Percentiles rank a stretch among this genome's conserved stretches.
Conservation (phyloP, 2,113 vertebrate species). For the Marcusenius ussheri region DNA sequence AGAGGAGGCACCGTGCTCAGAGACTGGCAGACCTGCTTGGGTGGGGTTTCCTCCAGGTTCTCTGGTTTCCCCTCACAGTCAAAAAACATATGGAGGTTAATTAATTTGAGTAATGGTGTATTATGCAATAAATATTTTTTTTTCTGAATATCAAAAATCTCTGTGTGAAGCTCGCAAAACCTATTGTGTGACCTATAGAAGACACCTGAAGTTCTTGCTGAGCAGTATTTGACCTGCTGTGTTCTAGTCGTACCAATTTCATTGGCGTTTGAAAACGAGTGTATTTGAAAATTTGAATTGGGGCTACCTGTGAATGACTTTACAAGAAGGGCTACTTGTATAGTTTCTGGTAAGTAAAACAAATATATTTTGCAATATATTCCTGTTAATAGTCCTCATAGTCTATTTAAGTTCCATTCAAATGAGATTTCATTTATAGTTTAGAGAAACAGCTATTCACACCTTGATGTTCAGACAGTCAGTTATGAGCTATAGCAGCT, state of each 20-base stretch:
- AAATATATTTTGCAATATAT: neutral
- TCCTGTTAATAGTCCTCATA: neutral
- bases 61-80: too few species aligned
- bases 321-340: neutral
- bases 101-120: neutral
- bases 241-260: neutral
- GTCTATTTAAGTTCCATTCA: neutral
- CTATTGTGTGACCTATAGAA: neutral
- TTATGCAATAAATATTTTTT: neutral
- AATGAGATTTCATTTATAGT: neutral
- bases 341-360: neutral
- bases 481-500: neutral
- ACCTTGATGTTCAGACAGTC: neutral
- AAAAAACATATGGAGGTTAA: neutral
- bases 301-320: neutral
- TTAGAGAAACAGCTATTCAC: slow-evolving; percentile 4
- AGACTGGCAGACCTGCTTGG: too few species aligned
- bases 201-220: neutral
- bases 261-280: neutral
- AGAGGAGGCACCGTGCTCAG: too few species aligned
- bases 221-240: neutral
- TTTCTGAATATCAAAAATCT: neutral
- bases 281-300: neutral
- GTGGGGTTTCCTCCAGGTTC: too few species aligned
- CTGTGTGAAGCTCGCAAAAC: neutral